These are phyloP conservation scores for Melanogrammus aeglefinus DNA, from an alignment of 2,797 vertebrate species.

Conservation along the genomic window DNA sequence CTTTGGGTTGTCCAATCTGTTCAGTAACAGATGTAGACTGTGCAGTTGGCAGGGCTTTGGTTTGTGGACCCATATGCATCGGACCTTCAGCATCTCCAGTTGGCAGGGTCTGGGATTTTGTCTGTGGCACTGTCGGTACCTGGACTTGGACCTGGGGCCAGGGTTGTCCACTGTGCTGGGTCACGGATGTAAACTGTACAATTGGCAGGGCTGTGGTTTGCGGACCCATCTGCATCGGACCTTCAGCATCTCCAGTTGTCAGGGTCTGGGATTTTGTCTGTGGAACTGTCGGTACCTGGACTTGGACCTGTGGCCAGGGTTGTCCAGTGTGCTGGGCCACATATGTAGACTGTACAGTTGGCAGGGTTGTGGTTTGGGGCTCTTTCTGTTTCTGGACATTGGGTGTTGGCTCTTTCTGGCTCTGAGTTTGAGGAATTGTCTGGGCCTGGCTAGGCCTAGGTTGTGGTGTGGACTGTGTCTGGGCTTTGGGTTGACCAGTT, in stretches of 20 bases:
- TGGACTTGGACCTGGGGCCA: slow-evolving; percentile 12
- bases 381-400: slow-evolving; percentile 18
- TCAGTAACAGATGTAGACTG: slow-evolving; percentile 26
- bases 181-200: slow-evolving; percentile 20
- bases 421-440: neutral
- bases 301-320: slow-evolving; percentile 14
- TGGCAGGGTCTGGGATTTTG: neutral
- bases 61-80: slow-evolving; percentile 21
- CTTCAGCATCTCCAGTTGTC: slow-evolving; percentile 3
- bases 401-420: slow-evolving; percentile 5
- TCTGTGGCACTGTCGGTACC: slow-evolving; percentile 8
- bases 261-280: slow-evolving; percentile 6
- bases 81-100: slow-evolving; percentile 11
- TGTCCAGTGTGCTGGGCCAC: slow-evolving; percentile 21
- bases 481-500: slow-evolving; percentile 18
- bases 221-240: slow-evolving; percentile 15
- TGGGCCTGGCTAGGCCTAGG: slow-evolving; percentile 19
- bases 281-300: slow-evolving; percentile 1
- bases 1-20: slow-evolving; percentile 21
- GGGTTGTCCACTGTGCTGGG: slow-evolving; percentile 21
- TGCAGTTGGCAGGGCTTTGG: slow-evolving; percentile 18
- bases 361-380: slow-evolving; percentile 21
- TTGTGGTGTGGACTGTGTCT: slow-evolving; percentile 20
- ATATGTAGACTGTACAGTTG: slow-evolving; percentile 19
- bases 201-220: slow-evolving; percentile 24